Percentiles rank a stretch among this genome's conserved stretches.
phyloP scores from a whole-genome alignment of 2,113 vertebrate species.

The Meles meles region DNA sequence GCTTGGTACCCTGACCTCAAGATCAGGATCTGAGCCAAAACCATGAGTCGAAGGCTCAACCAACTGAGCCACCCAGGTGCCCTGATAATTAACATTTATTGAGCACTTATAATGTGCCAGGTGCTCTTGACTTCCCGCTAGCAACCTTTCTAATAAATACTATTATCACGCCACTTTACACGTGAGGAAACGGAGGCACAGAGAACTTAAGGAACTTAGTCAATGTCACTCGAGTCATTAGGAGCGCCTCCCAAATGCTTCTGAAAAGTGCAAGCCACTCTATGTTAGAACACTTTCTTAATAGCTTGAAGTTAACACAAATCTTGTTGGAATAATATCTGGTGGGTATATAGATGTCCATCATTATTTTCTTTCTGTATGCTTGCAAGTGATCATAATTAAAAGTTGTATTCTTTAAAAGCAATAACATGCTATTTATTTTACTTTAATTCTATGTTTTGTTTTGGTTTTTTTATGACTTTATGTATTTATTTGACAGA shows the following conservation, averaged over 20 bases:
- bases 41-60: neutral
- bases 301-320: neutral
- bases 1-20: neutral
- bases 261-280: neutral
- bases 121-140: neutral
- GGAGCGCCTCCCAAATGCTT: neutral
- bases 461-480: too few relatives aligned
- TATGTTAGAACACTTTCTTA: neutral
- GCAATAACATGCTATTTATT: neutral
- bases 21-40: neutral
- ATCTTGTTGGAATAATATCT: neutral
- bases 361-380: neutral
- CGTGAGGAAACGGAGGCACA: neutral
- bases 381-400: slow-evolving; percentile 39
- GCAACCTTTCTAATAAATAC: neutral
- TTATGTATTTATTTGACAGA: too few relatives aligned
- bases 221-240: neutral
- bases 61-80: neutral
- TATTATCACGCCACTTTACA: neutral
- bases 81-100: neutral
- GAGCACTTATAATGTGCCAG: neutral
- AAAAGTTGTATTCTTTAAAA: slow-evolving; percentile 7
- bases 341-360: neutral
- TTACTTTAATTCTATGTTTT: neutral
- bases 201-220: neutral